Base-by-base conservation (phyloP, 2,113 vertebrate species). In the Rhinoptilus africanus region DNA sequence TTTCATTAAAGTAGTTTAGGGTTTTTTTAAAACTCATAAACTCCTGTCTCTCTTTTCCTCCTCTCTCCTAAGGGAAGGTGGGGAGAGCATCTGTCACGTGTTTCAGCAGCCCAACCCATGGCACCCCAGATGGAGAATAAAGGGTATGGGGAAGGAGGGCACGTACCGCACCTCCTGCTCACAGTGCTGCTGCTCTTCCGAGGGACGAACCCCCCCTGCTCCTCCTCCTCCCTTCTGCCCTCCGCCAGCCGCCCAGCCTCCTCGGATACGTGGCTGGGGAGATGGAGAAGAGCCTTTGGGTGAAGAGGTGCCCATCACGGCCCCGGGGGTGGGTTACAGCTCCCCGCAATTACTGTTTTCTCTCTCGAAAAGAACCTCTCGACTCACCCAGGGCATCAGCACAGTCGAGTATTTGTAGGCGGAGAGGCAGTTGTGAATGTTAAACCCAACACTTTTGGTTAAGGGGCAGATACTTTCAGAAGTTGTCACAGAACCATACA, bases 401-500 rank as follows among this genome's bases (percentile, higher is more conserved):
- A 32, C 5, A 6, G 22, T 5, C 2, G 2, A 13, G 3, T 14
- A 28, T 35, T 6, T 45, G 69, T 32, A 23, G 45, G 0, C 39
- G 2, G n/a, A 10, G n/a, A 27, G 35, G 22, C 1, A 3, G n/a
- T 0, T 54, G 20, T 4, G 26, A 22, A 43, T 1, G 8, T 2
- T 18, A 59, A 24, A n/a, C n/a, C 28, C 28, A 8, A 9, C 2
- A 0, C 27, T n/a, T 37, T 17, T 4, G 10, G 24, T n/a, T 2
- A 10, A 51, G 66, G 32, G 12, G 37, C 28, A 37, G 51, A 1
- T 9, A 3, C 28, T 24, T 12, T 23, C 45, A 34, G 35, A 51
- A 57, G 28, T 13, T 50, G 18, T 22, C 39, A n/a, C 0, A 6
- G 11, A 30, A 34, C 30, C 10, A 10, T 24, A 28, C 4, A 4